Base-by-base conservation (phyloP, 2,797 vertebrate species). In the Octomys mimax region DNA sequence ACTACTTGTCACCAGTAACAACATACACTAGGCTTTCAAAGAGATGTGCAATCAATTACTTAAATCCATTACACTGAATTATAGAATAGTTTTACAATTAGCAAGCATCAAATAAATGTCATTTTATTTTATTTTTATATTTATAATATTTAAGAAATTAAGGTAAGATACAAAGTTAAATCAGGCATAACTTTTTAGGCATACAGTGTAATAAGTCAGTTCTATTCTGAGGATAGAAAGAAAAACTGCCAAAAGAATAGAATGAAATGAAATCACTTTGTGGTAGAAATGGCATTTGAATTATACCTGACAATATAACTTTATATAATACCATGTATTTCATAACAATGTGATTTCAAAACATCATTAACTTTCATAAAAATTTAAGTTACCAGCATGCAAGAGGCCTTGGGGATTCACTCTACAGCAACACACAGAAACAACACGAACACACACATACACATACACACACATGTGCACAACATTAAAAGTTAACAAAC, bases 71-170 rank as follows among this genome's bases (percentile, higher is more conserved):
- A 95, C 2, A 85, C 12, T 52, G 92, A 83, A 52, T 73, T 71
- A 88, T 13, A 86, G 22, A 84, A 75, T 71, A 28, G 54, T 62
- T 78, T 85, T 49, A 96, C 6, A 89, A 82, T 78, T 70, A 93
- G 33, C 19, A 93, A 71, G 26, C 14, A 73, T 66, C 39, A 82
- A 93, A 36, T 71, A 87, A 79, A 87, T 62, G 64, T 39, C 36
- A 84, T 66, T 88, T 89, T 46, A 88, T 54, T 75, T 59, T 70
- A 14, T 49, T 86, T 86, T 87, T 57, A 57, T 42, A 90, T 36
- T 86, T 91, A 87, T 62, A 94, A 81, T 57, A 78, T 49, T 57
- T 66, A 88, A 94, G 26, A 77, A 94, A 86, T 80, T 64, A 96
- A 92, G 14, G 22, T 92, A 92, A 88, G 5, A 95, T 64, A 87